phyloP scores from a whole-genome alignment of 2,797 vertebrate genomes.

The Scomberomorus guttatus region DNA sequence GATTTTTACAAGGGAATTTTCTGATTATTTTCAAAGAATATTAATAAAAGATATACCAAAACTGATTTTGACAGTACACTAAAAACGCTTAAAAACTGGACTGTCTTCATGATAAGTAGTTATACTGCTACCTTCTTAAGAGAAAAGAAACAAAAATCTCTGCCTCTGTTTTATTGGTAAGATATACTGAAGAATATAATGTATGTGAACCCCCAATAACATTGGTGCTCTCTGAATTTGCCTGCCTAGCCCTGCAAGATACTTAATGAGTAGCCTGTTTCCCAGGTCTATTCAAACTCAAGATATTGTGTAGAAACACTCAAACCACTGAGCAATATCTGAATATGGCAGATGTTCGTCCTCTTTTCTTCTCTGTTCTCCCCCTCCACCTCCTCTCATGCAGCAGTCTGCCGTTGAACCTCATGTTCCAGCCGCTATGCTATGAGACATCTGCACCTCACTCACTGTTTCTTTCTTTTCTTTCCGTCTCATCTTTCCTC shows the following conservation, averaged over 20 bases:
- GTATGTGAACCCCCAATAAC: constrained; percentile 15
- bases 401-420: constrained; percentile 90
- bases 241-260: constrained; percentile 16
- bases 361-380: constrained; percentile 63
- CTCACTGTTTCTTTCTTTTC: constrained; percentile 80
- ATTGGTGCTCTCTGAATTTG: constrained; percentile 28
- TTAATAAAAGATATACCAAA: neutral
- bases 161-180: constrained; percentile 8
- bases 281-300: constrained; percentile 63
- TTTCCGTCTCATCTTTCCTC: constrained; percentile 74
- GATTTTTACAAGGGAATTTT: neutral
- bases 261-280: constrained; percentile 53
- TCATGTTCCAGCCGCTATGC: constrained; percentile 67
- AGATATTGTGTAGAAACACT: constrained; percentile 70
- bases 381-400: constrained; percentile 80
- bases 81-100: too few relatives aligned
- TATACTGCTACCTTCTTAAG: neutral
- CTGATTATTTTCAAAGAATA: neutral
- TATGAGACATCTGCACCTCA: constrained; percentile 82
- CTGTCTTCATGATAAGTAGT: neutral
- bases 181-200: constrained; percentile 41
- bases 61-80: neutral
- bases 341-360: constrained; percentile 78
- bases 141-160: neutral
- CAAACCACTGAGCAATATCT: constrained; percentile 73